These are phyloP conservation scores for Rostratula benghalensis DNA, from an alignment of 2,113 vertebrate species.

Conservation along the genomic window DNA sequence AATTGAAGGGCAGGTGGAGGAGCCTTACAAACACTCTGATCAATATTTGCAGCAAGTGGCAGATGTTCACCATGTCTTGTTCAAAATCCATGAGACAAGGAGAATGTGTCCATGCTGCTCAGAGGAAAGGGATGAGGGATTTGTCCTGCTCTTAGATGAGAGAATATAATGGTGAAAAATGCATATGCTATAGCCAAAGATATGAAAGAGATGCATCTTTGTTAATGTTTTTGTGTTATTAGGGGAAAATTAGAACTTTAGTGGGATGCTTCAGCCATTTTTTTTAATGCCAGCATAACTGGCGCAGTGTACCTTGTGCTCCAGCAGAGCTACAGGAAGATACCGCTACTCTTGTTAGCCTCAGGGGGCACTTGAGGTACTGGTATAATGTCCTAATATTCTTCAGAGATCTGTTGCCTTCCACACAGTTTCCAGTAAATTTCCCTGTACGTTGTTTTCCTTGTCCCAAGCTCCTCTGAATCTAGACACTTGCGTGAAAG, in stretches of 20 bases:
- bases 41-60: background rate
- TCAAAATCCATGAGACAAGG: background rate
- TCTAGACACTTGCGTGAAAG: background rate
- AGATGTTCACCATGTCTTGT: background rate
- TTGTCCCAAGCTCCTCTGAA: background rate
- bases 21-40: background rate
- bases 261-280: background rate
- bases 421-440: background rate
- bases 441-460: background rate
- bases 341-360: background rate
- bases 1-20: conserved; percentile 19
- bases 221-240: background rate
- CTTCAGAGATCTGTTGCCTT: background rate
- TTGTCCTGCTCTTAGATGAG: background rate
- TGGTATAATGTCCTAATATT: background rate
- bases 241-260: background rate
- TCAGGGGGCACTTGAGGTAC: background rate
- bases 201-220: background rate
- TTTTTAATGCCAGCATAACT: background rate
- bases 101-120: background rate
- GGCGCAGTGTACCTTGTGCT: background rate
- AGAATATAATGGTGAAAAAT: background rate
- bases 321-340: background rate
- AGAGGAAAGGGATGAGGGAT: background rate
- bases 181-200: background rate